These are phyloP conservation scores for Caenorhabditis brenneri DNA, from an alignment of 1,140 invertebrate genomes.

Conservation along the genomic window DNA sequence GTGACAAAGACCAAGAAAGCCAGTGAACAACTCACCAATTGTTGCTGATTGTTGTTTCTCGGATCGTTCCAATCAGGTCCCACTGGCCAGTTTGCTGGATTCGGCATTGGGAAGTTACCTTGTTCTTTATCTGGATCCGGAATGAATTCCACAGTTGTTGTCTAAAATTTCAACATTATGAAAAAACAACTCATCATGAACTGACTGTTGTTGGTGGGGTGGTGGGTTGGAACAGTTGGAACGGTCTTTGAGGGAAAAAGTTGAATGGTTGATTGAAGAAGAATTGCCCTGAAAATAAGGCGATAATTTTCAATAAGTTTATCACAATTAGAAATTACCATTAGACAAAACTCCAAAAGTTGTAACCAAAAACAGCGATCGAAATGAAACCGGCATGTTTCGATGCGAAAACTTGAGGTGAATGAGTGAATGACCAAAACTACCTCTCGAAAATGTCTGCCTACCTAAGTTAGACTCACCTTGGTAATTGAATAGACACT, in stretches of 20 bases:
- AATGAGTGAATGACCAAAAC: slow-evolving; percentile 24
- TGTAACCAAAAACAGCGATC: not conserved
- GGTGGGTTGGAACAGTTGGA: not conserved
- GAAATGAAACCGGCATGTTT: not conserved
- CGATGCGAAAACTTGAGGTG: not conserved
- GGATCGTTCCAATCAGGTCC: slow-evolving; percentile 50
- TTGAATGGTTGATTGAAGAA: slow-evolving; percentile 37
- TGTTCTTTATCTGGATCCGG: slow-evolving; percentile 39
- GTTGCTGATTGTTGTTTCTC: slow-evolving; percentile 19
- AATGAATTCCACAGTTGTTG: not conserved
- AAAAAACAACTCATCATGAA: not conserved
- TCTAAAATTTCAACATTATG: not conserved
- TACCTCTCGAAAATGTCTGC: not conserved
- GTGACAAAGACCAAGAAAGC: too few species aligned
- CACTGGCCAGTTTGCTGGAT: slow-evolving; percentile 45
- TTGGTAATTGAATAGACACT: slow-evolving; percentile 32
- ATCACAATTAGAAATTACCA: not conserved
- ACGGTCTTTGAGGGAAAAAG: not conserved
- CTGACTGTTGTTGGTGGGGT: slow-evolving; percentile 33
- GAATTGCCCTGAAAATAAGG: not conserved
- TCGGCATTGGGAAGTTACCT: slow-evolving; percentile 36
- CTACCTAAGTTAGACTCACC: not conserved
- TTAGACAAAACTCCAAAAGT: not conserved
- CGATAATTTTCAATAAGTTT: not conserved
- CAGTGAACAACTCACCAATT: not conserved